Percentiles rank a stretch among this genome's conserved stretches.
Conservation (phyloP, 2,113 vertebrate species). For the Sterrhoptilus dennistouni region DNA sequence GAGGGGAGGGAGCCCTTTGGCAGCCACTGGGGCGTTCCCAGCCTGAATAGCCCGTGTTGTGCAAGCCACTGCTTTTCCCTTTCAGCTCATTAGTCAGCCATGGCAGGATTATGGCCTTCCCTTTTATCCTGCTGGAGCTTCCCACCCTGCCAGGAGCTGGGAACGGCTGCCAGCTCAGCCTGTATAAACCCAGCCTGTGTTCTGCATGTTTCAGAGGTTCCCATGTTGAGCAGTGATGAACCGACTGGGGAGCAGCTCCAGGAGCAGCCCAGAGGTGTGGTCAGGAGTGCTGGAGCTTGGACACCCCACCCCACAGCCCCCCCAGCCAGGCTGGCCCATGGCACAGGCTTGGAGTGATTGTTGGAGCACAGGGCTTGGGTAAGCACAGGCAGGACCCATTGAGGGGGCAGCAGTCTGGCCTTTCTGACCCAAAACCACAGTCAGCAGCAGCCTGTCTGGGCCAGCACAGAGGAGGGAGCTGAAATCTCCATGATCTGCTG, state of each 20-base stretch:
- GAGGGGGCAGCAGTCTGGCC: background rate
- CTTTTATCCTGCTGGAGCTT: background rate
- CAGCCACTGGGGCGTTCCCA: background rate
- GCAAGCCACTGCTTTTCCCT: background rate
- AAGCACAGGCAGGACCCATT: background rate
- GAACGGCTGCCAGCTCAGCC: rapidly evolving
- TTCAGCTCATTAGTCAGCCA: background rate
- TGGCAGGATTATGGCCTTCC: background rate
- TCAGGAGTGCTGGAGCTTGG: rapidly evolving
- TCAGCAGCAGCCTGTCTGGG: background rate
- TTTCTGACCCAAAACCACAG: background rate
- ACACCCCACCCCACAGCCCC: background rate
- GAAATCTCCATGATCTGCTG: background rate
- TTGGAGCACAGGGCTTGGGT: background rate
- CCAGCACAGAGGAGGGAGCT: rapidly evolving
- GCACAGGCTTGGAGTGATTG: background rate
- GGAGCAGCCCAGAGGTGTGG: background rate
- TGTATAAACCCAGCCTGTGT: background rate
- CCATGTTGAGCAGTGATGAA: rapidly evolving
- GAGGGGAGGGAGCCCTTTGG: background rate
- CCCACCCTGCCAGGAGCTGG: background rate
- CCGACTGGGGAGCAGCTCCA: background rate
- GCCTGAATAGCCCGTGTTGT: background rate
- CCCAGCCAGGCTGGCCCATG: background rate
- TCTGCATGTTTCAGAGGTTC: background rate